Conservation (phyloP, 1,140 invertebrate species). For the Globodera ellingtonae region DNA sequence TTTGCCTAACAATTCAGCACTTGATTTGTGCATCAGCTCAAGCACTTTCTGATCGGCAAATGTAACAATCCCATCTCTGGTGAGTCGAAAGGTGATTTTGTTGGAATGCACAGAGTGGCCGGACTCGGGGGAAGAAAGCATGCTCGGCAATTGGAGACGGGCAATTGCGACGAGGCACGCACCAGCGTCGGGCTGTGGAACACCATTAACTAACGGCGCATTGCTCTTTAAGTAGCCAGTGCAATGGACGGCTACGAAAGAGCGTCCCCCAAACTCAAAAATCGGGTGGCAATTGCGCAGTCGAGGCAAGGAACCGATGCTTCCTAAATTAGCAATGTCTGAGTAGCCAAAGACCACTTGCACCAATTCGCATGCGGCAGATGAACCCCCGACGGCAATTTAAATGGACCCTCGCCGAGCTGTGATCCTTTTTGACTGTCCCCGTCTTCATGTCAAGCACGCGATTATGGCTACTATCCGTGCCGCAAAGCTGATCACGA, state of each 20-base stretch:
- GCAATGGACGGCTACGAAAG: conserved; percentile 97
- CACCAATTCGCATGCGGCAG: conserved; percentile 95
- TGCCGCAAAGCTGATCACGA: conserved; percentile 91
- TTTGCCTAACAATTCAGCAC: conserved; percentile 47
- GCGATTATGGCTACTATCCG: conserved; percentile 90
- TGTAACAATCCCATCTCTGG: conserved; percentile 62
- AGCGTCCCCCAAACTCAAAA: conserved; percentile 75
- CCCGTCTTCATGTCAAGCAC: conserved; percentile 90
- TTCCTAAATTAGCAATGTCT: conserved; percentile 31
- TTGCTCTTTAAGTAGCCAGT: conserved; percentile 99
- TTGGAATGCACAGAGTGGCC: neutral
- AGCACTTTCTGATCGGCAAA: conserved; percentile 54
- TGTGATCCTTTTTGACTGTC: conserved; percentile 85
- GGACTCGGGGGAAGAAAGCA: conserved; percentile 70
- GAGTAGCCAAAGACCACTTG: neutral
- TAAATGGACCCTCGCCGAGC: conserved; percentile 90
- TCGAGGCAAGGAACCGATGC: conserved; percentile 46
- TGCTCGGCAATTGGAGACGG: conserved; percentile 89
- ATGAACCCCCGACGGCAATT: conserved; percentile 96
- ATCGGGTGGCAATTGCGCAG: conserved; percentile 59
- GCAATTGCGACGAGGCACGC: conserved; percentile 93
- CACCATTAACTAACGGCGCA: conserved; percentile 62
- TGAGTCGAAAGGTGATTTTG: conserved; percentile 47
- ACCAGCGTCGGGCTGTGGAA: conserved; percentile 24
- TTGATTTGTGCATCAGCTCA: conserved; percentile 43